A percentile compares a stretch with the other conserved stretches of the same genome.
Conservation (phyloP, 2,888 invertebrate genomes). For the Bugulina stolonifera region DNA sequence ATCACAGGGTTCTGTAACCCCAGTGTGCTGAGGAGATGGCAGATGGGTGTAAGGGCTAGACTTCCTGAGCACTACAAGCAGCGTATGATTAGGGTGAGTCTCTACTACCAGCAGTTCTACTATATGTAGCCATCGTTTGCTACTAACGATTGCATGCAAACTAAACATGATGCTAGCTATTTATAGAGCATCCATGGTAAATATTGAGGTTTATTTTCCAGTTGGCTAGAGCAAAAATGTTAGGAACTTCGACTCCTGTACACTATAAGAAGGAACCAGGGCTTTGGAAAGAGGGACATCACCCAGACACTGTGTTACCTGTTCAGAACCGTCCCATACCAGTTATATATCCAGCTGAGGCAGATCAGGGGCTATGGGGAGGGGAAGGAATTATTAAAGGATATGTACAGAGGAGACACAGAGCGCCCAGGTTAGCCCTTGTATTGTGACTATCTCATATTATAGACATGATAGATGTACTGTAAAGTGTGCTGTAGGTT, state of each 20-base stretch:
- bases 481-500: no score
- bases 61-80: conserved; percentile 51
- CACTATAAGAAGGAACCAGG: conserved; percentile 46
- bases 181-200: no score
- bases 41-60: conserved; percentile 38
- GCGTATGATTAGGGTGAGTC: conserved; percentile 31
- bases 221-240: conserved; percentile 32
- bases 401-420: conserved; percentile 59
- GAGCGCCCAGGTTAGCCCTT: conserved; percentile 4
- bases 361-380: conserved; percentile 85
- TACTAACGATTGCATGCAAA: no score
- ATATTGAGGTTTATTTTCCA: no score
- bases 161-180: no score
- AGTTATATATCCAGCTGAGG: conserved; percentile 70
- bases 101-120: no score
- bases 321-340: conserved; percentile 59
- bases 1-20: neutral
- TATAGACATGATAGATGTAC: no score
- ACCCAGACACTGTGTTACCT: conserved; percentile 32
- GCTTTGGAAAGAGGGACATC: conserved; percentile 32
- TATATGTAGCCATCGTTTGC: no score
- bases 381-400: conserved; percentile 91
- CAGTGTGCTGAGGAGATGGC: conserved; percentile 34
- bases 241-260: conserved; percentile 45
- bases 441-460: no score